Percentiles rank a stretch among this genome's conserved stretches.
phyloP scores from a whole-genome alignment of 2,113 vertebrate genomes.

The Lophochroa leadbeateri region DNA sequence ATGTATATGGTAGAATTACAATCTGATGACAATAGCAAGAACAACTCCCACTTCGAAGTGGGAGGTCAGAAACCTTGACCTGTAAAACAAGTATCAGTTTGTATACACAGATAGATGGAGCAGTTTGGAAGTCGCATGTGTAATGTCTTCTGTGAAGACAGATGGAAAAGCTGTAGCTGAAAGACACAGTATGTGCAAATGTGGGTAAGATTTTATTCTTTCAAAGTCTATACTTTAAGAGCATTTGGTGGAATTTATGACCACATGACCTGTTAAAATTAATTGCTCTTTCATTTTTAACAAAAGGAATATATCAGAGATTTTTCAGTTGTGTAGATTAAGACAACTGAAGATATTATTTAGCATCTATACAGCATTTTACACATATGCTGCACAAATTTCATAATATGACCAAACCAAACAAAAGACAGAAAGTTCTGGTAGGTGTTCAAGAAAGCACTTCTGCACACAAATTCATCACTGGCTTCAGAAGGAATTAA shows the following conservation, averaged over 20 bases:
- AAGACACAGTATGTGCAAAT: neutral
- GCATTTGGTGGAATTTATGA: neutral
- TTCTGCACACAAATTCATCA: neutral
- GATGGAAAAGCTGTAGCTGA: neutral
- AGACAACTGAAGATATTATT: neutral
- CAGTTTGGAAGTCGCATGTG: neutral
- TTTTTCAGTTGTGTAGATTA: neutral
- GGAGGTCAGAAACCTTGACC: conserved; percentile 12
- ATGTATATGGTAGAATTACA: neutral
- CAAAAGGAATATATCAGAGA: neutral
- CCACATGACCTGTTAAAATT: neutral
- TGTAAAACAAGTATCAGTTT: neutral
- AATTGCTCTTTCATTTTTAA: neutral
- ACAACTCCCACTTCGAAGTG: neutral
- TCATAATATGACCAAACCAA: neutral
- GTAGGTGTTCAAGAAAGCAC: neutral
- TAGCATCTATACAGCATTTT: neutral
- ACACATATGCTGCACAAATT: neutral
- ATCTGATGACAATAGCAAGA: neutral
- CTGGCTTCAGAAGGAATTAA: neutral
- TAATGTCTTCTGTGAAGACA: neutral
- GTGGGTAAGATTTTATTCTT: neutral
- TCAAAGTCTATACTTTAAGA: neutral
- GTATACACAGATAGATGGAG: neutral
- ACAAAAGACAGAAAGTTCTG: neutral